These are phyloP conservation scores for Linurgus olivaceus DNA, from an alignment of 2,797 vertebrate species.

Conservation along the genomic window DNA sequence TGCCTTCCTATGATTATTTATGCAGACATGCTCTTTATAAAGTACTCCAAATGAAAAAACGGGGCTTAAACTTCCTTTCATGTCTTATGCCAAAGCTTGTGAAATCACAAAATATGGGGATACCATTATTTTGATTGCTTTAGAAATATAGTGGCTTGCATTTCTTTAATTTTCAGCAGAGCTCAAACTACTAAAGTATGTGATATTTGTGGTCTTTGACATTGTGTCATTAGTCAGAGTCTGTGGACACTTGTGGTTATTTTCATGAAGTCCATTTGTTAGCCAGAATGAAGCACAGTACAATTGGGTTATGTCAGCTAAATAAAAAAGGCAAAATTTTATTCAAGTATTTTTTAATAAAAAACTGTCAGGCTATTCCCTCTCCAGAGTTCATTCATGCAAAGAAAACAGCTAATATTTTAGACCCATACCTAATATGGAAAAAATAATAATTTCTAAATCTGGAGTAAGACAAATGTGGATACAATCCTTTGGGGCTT, in stretches of 20 bases:
- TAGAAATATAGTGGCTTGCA: background rate
- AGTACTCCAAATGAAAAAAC: background rate
- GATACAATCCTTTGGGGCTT: slow-evolving; percentile 8
- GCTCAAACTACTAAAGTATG: background rate
- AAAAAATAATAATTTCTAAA: slow-evolving; percentile 22
- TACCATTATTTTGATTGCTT: background rate
- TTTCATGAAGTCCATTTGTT: background rate
- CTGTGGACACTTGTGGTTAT: background rate
- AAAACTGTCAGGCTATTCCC: background rate
- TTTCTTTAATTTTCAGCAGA: background rate
- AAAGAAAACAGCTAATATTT: slow-evolving; percentile 32
- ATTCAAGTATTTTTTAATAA: slow-evolving; percentile 28
- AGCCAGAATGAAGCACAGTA: background rate
- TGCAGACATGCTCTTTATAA: background rate
- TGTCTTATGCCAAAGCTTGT: background rate
- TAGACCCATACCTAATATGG: background rate
- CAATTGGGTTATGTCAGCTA: background rate
- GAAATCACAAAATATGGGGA: background rate
- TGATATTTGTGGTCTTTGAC: background rate
- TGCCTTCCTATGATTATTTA: background rate
- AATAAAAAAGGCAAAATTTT: background rate
- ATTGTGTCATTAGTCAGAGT: background rate
- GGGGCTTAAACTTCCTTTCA: background rate
- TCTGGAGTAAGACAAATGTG: slow-evolving; percentile 12
- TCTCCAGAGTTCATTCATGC: background rate